Base-by-base conservation (phyloP, 1,140 invertebrate genomes). In the Drosophila tsacasi region DNA sequence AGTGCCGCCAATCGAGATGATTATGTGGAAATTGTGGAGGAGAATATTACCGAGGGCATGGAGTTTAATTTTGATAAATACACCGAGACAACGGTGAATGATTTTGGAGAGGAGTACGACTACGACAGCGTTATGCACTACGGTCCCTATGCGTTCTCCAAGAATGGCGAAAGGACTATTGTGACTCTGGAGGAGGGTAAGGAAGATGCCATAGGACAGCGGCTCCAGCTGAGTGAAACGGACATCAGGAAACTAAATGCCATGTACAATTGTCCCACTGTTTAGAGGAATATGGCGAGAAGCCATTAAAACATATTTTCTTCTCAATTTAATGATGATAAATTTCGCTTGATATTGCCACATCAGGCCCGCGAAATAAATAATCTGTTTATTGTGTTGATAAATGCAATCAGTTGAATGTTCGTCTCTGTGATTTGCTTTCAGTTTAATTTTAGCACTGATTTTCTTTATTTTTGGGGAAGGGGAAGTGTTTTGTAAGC, bases 51-150 rank as follows among this genome's bases (percentile, higher is more conserved):
- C 8, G 72, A 90, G 0, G 83, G 78, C 4, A 94, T 83, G 52
- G 92, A 94, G 74, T 84, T 93, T 27, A 95, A 95, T 68, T 95
- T 95, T 63, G 92, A 94, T 7, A 95, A 95, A 75, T 94, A 94
- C 30, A 85, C 93, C 15, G 83, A 80, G 8, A 58, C 83, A 1
- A 93, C 82, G 1, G 93, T 95, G 0, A 93, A 93, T 4, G 93
- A 95, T 68, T 95, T 93, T 68, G 93, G 93, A 1, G 78, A 93
- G 60, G 74, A 75, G 4, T 96, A 96, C 66, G 96, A 96, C 87
- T 96, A 96, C 75, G 89, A 91, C 4, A 97, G 96, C 66, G 95
- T 97, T 8, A 95, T 97, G 95, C 97, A 98, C 90, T 97, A 98
- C 79, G 95, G 95, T 1, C 92, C 94, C 0, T 94, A 93, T 46